These are phyloP conservation scores for Saccostrea cuccullata DNA, from an alignment of 1,140 invertebrate species.

Conservation along the genomic window DNA sequence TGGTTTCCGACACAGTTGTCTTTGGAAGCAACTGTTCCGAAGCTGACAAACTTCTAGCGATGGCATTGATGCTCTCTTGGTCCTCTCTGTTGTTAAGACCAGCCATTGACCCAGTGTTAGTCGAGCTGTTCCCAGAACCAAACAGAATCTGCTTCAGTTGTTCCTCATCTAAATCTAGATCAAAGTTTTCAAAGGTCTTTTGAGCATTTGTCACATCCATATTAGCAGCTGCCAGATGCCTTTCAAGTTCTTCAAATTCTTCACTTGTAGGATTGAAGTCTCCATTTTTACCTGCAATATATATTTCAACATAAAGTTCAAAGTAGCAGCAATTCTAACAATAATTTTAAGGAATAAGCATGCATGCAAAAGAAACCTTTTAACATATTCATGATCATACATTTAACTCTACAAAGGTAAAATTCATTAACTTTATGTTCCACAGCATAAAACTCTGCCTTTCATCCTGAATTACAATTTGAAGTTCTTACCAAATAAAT, in stretches of 20 bases:
- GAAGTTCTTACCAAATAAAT: constrained; percentile 84
- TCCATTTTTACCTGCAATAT: constrained; percentile 68
- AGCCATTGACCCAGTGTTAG: neutral
- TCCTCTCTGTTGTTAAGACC: constrained; percentile 51
- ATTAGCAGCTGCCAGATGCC: constrained; percentile 65
- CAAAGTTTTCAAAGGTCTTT: constrained; percentile 66
- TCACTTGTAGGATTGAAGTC: constrained; percentile 61
- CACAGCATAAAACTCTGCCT: no score
- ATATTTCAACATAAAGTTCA: constrained; percentile 3
- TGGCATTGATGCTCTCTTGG: constrained; percentile 56
- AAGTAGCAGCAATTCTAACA: neutral
- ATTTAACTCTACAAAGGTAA: no score
- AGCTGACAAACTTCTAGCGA: constrained; percentile 52
- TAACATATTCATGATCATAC: no score
- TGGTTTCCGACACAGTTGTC: constrained; percentile 21
- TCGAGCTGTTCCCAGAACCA: neutral
- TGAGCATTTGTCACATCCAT: constrained; percentile 64
- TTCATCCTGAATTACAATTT: neutral
- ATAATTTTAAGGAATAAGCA: neutral
- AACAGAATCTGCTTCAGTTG: constrained; percentile 44
- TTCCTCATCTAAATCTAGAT: constrained; percentile 63
- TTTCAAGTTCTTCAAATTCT: constrained; percentile 68
- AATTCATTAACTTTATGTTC: no score
- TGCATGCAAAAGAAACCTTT: no score
- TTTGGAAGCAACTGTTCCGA: constrained; percentile 39